A percentile compares a stretch with the other conserved stretches of the same genome.
phyloP scores from a whole-genome alignment of 1,140 invertebrate genomes.

The Papilio helenus region DNA sequence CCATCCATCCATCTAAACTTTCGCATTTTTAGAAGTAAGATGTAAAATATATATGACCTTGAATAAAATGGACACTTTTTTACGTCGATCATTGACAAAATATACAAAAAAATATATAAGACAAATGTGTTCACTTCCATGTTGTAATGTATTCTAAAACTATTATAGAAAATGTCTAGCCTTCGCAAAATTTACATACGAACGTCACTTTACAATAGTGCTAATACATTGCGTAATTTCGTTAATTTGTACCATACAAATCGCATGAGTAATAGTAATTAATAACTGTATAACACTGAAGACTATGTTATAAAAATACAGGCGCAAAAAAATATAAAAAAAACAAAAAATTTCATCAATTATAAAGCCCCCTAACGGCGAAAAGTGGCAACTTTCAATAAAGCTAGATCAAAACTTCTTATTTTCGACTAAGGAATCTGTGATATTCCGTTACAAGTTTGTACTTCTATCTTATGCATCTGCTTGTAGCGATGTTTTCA shows the following conservation, averaged over 20 bases:
- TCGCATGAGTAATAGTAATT: background rate
- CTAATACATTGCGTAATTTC: constrained; percentile 22
- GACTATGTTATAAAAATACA: background rate
- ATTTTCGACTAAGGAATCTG: no score
- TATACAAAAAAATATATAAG: constrained; percentile 4
- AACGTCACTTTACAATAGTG: background rate
- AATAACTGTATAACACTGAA: background rate
- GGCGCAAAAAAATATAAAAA: no score
- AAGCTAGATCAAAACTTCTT: no score
- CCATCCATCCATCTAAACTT: no score
- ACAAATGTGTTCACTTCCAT: background rate
- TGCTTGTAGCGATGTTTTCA: background rate
- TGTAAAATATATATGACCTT: background rate
- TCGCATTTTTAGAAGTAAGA: no score
- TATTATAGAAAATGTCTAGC: constrained; percentile 5
- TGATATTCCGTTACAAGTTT: no score
- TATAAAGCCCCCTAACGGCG: no score
- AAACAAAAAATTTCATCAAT: no score
- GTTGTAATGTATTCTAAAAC: background rate
- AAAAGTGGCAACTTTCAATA: no score
- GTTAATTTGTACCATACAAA: background rate
- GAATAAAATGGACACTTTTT: constrained; percentile 12
- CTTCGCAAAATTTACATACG: constrained; percentile 17
- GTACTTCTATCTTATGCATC: background rate
- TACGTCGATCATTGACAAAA: constrained; percentile 3